These are phyloP conservation scores for Macaria liturata DNA, from an alignment of 2,888 invertebrate genomes.

Conservation along the genomic window DNA sequence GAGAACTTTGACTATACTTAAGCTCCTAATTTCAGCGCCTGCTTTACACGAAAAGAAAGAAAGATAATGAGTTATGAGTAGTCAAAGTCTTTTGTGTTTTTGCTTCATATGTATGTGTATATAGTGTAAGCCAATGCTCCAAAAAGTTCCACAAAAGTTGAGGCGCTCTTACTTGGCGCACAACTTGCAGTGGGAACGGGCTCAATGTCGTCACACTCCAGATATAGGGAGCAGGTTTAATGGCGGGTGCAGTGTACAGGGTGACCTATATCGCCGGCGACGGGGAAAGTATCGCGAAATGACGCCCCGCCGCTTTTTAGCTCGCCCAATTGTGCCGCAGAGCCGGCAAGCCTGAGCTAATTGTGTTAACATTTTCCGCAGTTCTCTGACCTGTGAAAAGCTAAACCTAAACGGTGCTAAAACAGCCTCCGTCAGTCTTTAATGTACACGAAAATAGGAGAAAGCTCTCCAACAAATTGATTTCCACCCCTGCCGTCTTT, in stretches of 20 bases:
- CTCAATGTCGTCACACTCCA: constrained; percentile 40
- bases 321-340: constrained; percentile 43
- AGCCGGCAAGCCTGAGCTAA: constrained; percentile 50
- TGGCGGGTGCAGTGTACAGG: constrained; percentile 40
- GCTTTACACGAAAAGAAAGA: no score
- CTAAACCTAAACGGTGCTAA: constrained; percentile 38
- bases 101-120: not conserved
- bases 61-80: no score
- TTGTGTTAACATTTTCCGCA: constrained; percentile 47
- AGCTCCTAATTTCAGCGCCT: no score
- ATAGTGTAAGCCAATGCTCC: not conserved
- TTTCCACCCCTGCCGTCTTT: no score
- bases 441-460: constrained; percentile 13
- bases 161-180: constrained; percentile 1
- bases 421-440: constrained; percentile 16
- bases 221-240: constrained; percentile 42
- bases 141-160: not conserved
- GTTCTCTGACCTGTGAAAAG: constrained; percentile 42
- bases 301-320: constrained; percentile 49
- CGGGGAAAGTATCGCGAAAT: constrained; percentile 53
- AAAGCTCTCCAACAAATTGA: no score
- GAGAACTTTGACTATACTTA: no score
- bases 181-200: constrained; percentile 16
- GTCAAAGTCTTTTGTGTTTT: no score
- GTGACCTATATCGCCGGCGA: constrained; percentile 57